Evolutionary conservation across 2,113 vertebrate genomes (phyloP).

Genomic region (Psittacara wagleri): DNA sequence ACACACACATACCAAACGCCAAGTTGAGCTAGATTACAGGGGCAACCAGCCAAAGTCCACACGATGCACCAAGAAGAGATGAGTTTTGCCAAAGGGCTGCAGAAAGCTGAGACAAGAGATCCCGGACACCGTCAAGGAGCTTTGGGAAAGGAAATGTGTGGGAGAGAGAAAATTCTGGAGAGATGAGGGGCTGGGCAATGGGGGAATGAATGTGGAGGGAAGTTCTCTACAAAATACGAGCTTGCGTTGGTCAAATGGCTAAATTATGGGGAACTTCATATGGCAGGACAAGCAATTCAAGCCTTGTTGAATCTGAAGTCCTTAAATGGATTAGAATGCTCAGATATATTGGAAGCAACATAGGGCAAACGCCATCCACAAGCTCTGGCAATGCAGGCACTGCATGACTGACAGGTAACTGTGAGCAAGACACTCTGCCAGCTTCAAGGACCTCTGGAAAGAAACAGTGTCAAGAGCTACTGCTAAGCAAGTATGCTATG

Average conservation of each 20-base stretch:
- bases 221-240: neutral
- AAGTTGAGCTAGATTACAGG: neutral
- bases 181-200: neutral
- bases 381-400: neutral
- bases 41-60: neutral
- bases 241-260: neutral
- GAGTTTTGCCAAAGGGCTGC: neutral
- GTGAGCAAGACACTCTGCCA: neutral
- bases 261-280: neutral
- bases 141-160: accelerated
- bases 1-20: neutral
- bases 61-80: neutral
- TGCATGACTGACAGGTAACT: neutral
- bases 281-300: neutral
- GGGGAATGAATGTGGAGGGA: neutral
- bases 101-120: neutral
- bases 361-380: neutral
- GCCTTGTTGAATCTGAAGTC: neutral
- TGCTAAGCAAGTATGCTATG: neutral
- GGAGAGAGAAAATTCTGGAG: neutral
- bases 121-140: neutral
- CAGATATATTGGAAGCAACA: neutral
- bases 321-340: conserved; percentile 4
- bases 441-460: neutral
- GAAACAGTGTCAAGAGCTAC: neutral